phyloP scores from a whole-genome alignment of 2,113 vertebrate genomes.

The Ciconia boyciana region DNA sequence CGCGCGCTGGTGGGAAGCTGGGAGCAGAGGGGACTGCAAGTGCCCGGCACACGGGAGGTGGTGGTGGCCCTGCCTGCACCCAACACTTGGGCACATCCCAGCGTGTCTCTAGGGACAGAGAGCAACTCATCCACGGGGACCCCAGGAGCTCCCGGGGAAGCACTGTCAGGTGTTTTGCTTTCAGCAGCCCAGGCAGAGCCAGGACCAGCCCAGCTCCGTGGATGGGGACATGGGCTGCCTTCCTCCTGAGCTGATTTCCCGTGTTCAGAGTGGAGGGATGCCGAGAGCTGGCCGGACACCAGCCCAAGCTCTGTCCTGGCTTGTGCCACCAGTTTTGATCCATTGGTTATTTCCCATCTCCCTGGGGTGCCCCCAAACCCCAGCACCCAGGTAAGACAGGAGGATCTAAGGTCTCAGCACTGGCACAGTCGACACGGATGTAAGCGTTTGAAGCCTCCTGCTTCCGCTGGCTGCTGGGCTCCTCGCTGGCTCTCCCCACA shows the following conservation, averaged over 20 bases:
- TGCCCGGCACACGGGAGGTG: rapidly evolving
- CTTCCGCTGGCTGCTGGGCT: not conserved
- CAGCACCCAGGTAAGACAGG: not conserved
- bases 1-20: not conserved
- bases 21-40: not conserved
- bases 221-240: not conserved
- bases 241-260: not conserved
- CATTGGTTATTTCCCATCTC: not conserved
- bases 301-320: not conserved
- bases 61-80: not conserved
- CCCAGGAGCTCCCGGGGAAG: not conserved
- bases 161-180: not conserved
- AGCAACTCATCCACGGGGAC: rapidly evolving
- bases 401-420: not conserved
- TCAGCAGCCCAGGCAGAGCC: not conserved
- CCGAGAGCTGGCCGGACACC: not conserved
- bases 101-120: not conserved
- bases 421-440: rapidly evolving
- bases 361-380: not conserved
- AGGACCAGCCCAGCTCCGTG: not conserved
- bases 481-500: not conserved
- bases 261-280: not conserved
- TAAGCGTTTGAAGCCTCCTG: rapidly evolving
- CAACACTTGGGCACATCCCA: rapidly evolving
- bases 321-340: not conserved